Evolutionary conservation across 1,140 invertebrate genomes (phyloP).

Genomic region (Heliconius melpomene): DNA sequence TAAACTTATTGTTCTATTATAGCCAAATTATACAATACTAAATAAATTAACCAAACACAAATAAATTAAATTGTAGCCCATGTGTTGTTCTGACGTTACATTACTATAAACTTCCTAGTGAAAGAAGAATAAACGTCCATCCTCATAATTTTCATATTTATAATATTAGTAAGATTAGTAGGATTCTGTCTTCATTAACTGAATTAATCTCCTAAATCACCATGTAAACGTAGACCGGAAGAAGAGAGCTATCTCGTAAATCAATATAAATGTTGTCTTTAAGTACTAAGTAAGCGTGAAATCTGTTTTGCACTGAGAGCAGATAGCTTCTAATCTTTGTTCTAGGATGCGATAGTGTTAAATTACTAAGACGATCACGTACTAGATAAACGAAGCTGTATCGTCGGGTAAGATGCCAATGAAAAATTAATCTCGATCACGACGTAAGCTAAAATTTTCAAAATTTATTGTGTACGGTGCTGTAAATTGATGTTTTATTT

Average conservation of each 20-base stretch:
- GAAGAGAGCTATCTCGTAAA: constrained; percentile 24
- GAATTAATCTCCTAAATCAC: background rate
- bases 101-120: too few species aligned
- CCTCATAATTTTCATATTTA: too few species aligned
- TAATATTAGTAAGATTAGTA: too few species aligned
- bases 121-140: too few species aligned
- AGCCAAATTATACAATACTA: too few species aligned
- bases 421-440: constrained; percentile 40
- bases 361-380: constrained; percentile 50
- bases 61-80: too few species aligned
- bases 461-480: background rate
- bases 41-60: too few species aligned
- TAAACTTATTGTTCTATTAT: too few species aligned
- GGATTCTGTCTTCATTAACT: background rate
- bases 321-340: constrained; percentile 43
- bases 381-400: constrained; percentile 41
- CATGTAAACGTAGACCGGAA: constrained; percentile 5
- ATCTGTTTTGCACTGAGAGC: constrained; percentile 33
- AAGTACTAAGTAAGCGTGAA: constrained; percentile 31
- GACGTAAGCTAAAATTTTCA: background rate
- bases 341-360: constrained; percentile 32
- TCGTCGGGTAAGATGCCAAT: constrained; percentile 40
- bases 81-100: too few species aligned
- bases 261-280: constrained; percentile 35
- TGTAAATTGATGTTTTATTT: background rate